Base-by-base conservation (phyloP, 2,113 vertebrate genomes). In the Enhydra lutris region DNA sequence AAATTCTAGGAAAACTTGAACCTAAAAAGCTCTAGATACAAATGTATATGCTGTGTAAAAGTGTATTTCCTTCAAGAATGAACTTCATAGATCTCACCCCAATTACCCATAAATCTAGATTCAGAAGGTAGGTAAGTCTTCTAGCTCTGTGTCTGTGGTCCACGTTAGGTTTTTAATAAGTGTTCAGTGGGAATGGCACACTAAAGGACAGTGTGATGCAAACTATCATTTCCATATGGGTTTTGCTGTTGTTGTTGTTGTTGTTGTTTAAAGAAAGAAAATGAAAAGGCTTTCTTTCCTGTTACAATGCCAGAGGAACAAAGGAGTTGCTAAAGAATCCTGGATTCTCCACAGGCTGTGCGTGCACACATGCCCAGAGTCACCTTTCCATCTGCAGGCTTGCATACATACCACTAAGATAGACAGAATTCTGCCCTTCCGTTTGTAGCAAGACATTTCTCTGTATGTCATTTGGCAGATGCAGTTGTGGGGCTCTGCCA, bases 381-480 rank as follows among this genome's bases (percentile, higher is more conserved):
- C 95, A 95, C 84, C 96, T 96, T 71, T 95, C 80, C 92, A 84
- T 71, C 50, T 42, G 76, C 63, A 20, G 89, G 76, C 63, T 91
- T 94, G 11, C 52, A 57, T 39, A 63, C 52, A 57, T 39, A 63
- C 42, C 82, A 74, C 95, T 55, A 73, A 88, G 52, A 96, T 39
- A 89, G 94, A 89, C 78, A 94, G 55, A 55, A 96, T 80, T 63
- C 7, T 94, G 94, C 86, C 88, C 85, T 97, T 78, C n/a, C 39
- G 12, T 12, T 97, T 82, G 92, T 29, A 95, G 82, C 95, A 74
- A 98, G 98, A 69, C 97, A 47, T 93, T 97, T 95, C 98, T 96
- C 88, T 86, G 97, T 97, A 86, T 97, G 98, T 97, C 98, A 73
- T 63, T 97, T 98, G 98, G 98, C 98, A 98, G 98, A 98, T 95